A percentile compares a stretch with the other conserved stretches of the same genome.
These are phyloP conservation scores for Chunga burmeisteri DNA, from an alignment of 2,113 vertebrate species.

Conservation along the genomic window DNA sequence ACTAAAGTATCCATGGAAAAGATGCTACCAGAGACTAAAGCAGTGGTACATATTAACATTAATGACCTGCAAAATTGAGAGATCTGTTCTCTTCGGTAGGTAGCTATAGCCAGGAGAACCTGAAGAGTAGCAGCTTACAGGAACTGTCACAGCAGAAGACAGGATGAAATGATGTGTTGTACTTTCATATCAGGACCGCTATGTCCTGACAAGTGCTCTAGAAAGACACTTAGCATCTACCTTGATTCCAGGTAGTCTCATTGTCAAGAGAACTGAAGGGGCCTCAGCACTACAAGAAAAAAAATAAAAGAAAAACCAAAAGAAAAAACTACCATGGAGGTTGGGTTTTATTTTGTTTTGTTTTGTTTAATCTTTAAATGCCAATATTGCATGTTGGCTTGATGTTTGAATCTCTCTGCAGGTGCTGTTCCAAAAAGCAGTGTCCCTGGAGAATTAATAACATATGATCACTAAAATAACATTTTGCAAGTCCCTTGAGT, in stretches of 20 bases:
- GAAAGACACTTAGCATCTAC: background rate
- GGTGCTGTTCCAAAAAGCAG: conserved; percentile 30
- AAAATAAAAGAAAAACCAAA: background rate
- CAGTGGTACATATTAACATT: background rate
- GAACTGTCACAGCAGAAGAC: background rate
- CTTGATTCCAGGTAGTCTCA: background rate
- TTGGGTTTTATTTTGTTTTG: accelerated
- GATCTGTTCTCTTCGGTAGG: background rate
- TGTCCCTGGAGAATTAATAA: conserved; percentile 69
- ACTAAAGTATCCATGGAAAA: background rate
- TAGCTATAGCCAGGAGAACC: background rate
- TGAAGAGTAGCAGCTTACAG: background rate
- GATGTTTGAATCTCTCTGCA: background rate
- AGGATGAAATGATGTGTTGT: background rate
- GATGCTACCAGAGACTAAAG: background rate
- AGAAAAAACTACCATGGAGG: background rate
- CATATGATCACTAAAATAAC: conserved; percentile 51
- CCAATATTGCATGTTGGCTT: background rate
- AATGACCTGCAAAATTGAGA: background rate
- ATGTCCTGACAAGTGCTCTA: background rate
- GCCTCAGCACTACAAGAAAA: background rate
- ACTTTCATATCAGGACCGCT: background rate
- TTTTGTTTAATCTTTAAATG: background rate
- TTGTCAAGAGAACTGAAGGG: background rate
- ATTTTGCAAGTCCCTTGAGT: conserved; percentile 63